phyloP scores from a whole-genome alignment of 2,888 invertebrate genomes.

The Belgica antarctica region DNA sequence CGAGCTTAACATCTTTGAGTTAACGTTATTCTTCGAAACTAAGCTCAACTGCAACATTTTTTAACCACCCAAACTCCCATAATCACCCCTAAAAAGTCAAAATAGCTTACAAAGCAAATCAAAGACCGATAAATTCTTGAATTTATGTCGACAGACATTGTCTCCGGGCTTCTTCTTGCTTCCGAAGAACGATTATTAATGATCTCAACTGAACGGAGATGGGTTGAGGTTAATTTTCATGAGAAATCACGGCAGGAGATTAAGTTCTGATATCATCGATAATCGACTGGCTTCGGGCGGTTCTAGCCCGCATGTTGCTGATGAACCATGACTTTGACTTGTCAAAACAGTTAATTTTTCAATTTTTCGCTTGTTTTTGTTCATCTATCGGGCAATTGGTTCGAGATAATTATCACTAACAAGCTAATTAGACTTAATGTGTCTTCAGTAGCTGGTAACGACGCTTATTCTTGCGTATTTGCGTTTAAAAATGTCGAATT shows the following conservation, averaged over 20 bases:
- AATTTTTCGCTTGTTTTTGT: neutral
- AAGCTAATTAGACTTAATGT: neutral
- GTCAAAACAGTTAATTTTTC: neutral
- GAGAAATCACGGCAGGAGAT: neutral
- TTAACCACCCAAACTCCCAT: no score
- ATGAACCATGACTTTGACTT: conserved; percentile 25
- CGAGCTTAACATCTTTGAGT: no score
- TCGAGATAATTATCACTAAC: neutral
- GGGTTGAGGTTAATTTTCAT: no score
- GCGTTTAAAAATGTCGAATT: no score
- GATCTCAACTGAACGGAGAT: neutral
- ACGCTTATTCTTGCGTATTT: no score
- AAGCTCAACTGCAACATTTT: neutral
- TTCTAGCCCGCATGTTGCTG: neutral
- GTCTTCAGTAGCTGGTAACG: no score
- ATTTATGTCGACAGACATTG: no score
- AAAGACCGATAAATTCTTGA: no score
- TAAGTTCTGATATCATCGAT: neutral
- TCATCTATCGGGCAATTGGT: neutral
- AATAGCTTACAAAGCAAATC: no score
- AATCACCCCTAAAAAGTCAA: no score
- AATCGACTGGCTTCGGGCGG: neutral
- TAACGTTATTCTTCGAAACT: neutral
- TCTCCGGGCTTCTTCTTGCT: no score
- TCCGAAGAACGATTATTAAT: neutral